Evolutionary conservation across 2,888 invertebrate genomes (phyloP), one percentile per base, ranked within the genome.

Genomic region (Cylloceria caligata): DNA sequence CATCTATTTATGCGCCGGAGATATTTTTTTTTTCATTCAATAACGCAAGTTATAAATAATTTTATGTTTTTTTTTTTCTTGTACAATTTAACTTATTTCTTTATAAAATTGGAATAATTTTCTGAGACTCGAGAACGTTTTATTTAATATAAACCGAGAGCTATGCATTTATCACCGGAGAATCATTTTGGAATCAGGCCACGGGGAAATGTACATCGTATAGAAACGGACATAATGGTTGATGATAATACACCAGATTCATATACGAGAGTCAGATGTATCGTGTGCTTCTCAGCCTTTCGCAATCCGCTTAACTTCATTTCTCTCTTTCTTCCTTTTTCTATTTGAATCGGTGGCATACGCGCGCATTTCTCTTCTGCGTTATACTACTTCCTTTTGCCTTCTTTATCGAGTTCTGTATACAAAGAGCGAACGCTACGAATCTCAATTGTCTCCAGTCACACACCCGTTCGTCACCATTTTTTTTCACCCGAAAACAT

Each of bases 241-340:
- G 74, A 74, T 34, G 52, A 67, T 47, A 42, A 49, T 52, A 24
- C 52, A 36, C 68, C 47, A 62, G 47, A 69, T 69, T 39, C 55
- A 27, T 45, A 39, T 49, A 64, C 21, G 64, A 64, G 45, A 64
- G 69, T 21, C 36, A 39, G 55, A 71, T 75, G 64, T 64, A 71
- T 71, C 73, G 60, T 55, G 45, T 64, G 16, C 80, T 68, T 39
- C 49, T 67, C 64, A 45, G 73, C 64, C 21, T 78, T 55, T 71
- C 55, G 24, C 64, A 81, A 72, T 80, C 83, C 76, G 81, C 78
- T 74, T 71, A 72, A 16, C 57, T 57, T 71, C 47, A 69, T 80
- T 72, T 21, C 42, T 75, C 62, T 30, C 68, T 16, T 60, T 60
- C 71, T 49, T 30, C 30, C 21, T 62, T 19, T 74, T 67, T 24